Evolutionary conservation across 2,113 vertebrate species (phyloP), one percentile per base, ranked within the genome.

Genomic region (Etheostoma spectabile): DNA sequence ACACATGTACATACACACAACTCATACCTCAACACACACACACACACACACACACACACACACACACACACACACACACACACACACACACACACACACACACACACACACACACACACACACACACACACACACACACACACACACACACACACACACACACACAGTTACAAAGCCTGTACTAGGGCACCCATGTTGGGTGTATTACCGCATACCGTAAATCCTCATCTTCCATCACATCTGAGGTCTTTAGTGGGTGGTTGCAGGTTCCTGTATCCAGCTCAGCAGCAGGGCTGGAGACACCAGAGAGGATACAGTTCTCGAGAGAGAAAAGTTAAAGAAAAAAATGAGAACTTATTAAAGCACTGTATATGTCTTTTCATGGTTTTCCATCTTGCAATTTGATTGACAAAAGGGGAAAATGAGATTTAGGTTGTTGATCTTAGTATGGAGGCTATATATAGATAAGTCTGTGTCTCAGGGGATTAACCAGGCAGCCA

Each of bases 1-100:
- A 91, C 77, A 90, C 80, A 72, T 83, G 77, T 71, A 88, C 85
- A 85, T 85, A 86, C 88, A 88, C 48, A 76, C 78, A 73, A 83
- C 82, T 22, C 74, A 73, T 60, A 79, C 83, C 62, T 45, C 63
- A 27, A 35, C 24, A 56, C 35, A 68, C 55, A 48, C 69, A 27
- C 27, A 27, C 27, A 27, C 27, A 27, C 27, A 27, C 1, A 27
- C 3, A 3, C 27, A 27, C 27, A 27, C 27, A 27, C 27, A 27
- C 27, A 27, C 27, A 27, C 27, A 27, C 27, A 27, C 27, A 27
- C 27, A 27, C 27, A 27, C 27, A 27, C 27, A 27, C 27, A 27
- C 27, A 3, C 3, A 3, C 27, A 27, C 27, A 72, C 70, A 70
- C 75, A 27, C 84, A 86, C 53, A 72, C 35, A 68, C 55, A 48